A percentile compares a stretch with the other conserved stretches of the same genome.
Evolutionary conservation across 2,797 vertebrate species (phyloP).

Genomic region (Echiichthys vipera): DNA sequence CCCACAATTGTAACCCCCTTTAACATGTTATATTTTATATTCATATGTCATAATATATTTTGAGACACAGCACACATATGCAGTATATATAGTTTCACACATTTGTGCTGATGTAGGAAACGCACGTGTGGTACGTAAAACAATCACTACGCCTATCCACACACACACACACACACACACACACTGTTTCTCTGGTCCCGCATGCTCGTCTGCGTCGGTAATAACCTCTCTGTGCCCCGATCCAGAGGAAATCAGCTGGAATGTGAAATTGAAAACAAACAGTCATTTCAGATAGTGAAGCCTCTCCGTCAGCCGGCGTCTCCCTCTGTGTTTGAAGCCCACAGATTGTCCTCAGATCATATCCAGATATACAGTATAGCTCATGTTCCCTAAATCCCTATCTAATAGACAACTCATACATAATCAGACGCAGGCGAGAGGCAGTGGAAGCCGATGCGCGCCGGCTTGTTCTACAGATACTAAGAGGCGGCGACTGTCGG

Average conservation of each 20-base stretch:
- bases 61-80: no score
- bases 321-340: conserved; percentile 56
- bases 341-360: conserved; percentile 64
- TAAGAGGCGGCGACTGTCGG: neutral
- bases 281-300: conserved; percentile 80
- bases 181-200: neutral
- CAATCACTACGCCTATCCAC: no score
- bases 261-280: conserved; percentile 88
- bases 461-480: conserved; percentile 25
- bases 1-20: no score
- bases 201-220: conserved; percentile 71
- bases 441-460: conserved; percentile 11
- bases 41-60: no score
- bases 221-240: conserved; percentile 70
- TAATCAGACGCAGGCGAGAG: conserved; percentile 49
- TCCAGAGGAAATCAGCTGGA: conserved; percentile 76
- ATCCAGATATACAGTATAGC: conserved; percentile 63
- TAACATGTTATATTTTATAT: no score
- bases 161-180: conserved; percentile 1
- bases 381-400: conserved; percentile 68
- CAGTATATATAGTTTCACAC: no score
- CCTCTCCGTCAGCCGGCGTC: conserved; percentile 50
- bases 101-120: no score
- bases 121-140: no score
- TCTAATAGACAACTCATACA: conserved; percentile 70